Base-by-base conservation (phyloP, 2,888 invertebrate species). In the Andrena hattorfiana region DNA sequence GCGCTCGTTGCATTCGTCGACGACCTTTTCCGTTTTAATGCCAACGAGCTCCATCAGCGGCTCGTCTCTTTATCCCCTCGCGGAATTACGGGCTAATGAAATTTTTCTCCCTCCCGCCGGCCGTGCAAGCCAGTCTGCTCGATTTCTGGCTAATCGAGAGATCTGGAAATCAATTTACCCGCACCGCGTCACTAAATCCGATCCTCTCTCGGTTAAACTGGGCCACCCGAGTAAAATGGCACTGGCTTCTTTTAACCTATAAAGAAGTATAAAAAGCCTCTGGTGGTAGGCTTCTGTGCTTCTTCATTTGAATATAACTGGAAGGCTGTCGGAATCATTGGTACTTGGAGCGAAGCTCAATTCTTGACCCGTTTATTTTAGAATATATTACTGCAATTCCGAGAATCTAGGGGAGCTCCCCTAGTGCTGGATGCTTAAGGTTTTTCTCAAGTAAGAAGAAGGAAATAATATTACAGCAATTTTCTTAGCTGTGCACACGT, bases 131-230 rank as follows among this genome's bases (percentile, higher is more conserved):
- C 60, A 28, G 20, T 66, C 69, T 26, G 8, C 74, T 28, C 67
- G 32, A 70, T 77, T 71, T 77, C 71, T 35, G 69, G 10, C 62
- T 71, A 83, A 83, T 78, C 83, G 69, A 70, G 77, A 60, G 62
- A 54, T 72, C 68, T 51, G 59, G 59, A 68, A 82, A 72, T 72
- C 32, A 64, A 59, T 68, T 83, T 72, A 23, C 54, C 30, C 10
- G 16, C 23, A 8, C 4, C 30, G 51, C 48, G 23, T 8, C 51
- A 28, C 6, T 16, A 51, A 62, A 68, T 69, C 49, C 60, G 13
- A 81, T 81, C 48, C 64, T 30, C n/a, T 23, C 69, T 70, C 64
- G 60, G 42, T 81, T 70, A 60, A 67, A 35, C 60, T 8, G 49
- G 54, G 66, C 20, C 56, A 13, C 8, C 28, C 26, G n/a, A 20